A percentile compares a stretch with the other conserved stretches of the same genome.
Evolutionary conservation across 2,797 vertebrate genomes (phyloP).

Genomic region (Chloroceryle inda): DNA sequence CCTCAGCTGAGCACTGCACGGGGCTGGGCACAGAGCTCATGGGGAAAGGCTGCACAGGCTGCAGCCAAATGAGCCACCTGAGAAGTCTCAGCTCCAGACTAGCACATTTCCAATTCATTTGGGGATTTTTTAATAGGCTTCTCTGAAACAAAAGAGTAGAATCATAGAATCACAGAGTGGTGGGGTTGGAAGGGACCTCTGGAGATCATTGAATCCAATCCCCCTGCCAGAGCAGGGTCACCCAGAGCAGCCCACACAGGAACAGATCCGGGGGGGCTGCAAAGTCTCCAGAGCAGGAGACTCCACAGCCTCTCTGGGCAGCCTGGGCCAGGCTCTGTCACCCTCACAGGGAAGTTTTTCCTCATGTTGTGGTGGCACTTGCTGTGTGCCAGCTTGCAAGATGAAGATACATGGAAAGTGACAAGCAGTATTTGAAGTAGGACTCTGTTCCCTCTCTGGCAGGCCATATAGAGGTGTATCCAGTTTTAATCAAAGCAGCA

Average conservation of each 20-base stretch:
- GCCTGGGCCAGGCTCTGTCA: no score
- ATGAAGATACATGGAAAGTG: background rate
- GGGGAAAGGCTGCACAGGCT: background rate
- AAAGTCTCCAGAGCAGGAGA: no score
- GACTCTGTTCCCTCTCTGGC: background rate
- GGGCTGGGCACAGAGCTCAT: background rate
- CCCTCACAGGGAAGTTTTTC: no score
- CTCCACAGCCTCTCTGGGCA: no score
- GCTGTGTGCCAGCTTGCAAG: no score
- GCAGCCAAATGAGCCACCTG: accelerated
- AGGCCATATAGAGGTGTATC: background rate
- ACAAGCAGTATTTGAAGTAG: background rate
- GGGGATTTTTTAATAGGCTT: background rate
- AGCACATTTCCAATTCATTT: background rate
- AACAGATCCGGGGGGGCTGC: no score
- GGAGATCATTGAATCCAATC: no score
- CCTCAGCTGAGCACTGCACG: accelerated
- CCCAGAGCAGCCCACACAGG: no score
- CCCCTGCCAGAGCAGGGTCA: no score
- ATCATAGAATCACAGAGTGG: no score
- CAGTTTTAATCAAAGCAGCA: background rate
- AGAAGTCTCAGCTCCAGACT: background rate
- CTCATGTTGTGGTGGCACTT: no score
- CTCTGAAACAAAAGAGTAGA: background rate
- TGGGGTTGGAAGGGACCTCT: no score